These are phyloP conservation scores for Conger conger DNA, from an alignment of 2,113 vertebrate genomes.

Conservation along the genomic window DNA sequence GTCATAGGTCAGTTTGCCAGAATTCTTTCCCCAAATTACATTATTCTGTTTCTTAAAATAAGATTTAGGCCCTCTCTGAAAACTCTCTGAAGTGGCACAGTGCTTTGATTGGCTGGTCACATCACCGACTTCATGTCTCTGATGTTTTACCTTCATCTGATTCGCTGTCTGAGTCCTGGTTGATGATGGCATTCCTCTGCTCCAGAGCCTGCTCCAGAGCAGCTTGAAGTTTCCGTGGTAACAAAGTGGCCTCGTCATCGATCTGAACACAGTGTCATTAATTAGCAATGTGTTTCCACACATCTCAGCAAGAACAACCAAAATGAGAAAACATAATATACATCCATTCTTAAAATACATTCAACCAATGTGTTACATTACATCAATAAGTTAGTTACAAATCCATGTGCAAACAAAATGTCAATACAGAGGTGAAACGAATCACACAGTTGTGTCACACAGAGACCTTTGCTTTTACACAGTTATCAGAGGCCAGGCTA, in stretches of 20 bases:
- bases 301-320: no score
- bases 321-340: no score
- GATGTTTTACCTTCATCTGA: conserved; percentile 89
- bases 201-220: conserved; percentile 96
- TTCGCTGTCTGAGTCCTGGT: conserved; percentile 97
- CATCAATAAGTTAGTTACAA: no score
- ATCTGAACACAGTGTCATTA: conserved; percentile 70
- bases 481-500: no score
- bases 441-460: no score
- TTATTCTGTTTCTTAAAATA: conserved; percentile 7
- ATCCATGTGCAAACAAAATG: no score
- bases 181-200: conserved; percentile 92
- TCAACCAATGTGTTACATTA: no score
- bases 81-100: neutral
- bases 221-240: conserved; percentile 95
- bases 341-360: no score
- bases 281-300: neutral
- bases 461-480: no score
- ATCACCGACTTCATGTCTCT: conserved; percentile 1
- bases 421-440: no score
- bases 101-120: neutral
- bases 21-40: conserved; percentile 8
- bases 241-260: conserved; percentile 94
- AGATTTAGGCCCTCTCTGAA: neutral
- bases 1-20: conserved; percentile 8